Conservation (phyloP, 2,113 vertebrate genomes). For the Nibea coibor region DNA sequence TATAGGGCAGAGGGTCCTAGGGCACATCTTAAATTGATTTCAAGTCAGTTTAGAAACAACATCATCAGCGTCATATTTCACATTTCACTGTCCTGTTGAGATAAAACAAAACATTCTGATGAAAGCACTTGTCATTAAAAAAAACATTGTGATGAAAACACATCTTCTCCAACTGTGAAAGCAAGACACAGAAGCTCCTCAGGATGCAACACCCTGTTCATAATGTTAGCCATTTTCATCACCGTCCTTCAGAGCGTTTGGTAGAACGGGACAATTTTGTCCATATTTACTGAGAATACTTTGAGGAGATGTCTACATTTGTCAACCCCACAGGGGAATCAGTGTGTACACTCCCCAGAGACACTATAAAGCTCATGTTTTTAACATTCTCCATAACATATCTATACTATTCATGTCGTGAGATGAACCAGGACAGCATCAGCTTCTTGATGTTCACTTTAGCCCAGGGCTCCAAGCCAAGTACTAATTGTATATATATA, state of each 20-base stretch:
- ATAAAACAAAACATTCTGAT: neutral
- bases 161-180: slow-evolving; percentile 38
- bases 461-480: slow-evolving; percentile 32
- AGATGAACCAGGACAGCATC: slow-evolving; percentile 30
- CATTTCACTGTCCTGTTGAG: neutral
- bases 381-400: slow-evolving; percentile 26
- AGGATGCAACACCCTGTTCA: neutral
- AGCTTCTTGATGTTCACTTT: slow-evolving; percentile 38
- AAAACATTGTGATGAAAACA: slow-evolving; percentile 3
- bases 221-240: slow-evolving; percentile 29
- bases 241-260: neutral
- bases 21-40: too few species aligned
- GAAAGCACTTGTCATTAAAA: slow-evolving; percentile 2
- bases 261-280: neutral
- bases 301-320: neutral
- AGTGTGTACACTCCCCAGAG: neutral
- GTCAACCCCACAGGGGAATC: neutral
- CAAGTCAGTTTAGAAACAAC: neutral
- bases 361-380: neutral
- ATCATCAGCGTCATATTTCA: neutral
- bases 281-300: slow-evolving; percentile 19
- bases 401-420: slow-evolving; percentile 25
- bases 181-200: neutral
- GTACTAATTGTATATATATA: slow-evolving; percentile 23
- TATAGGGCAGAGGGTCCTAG: too few species aligned